phyloP scores from a whole-genome alignment of 2,113 vertebrate species.

The Hiodon alosoides region DNA sequence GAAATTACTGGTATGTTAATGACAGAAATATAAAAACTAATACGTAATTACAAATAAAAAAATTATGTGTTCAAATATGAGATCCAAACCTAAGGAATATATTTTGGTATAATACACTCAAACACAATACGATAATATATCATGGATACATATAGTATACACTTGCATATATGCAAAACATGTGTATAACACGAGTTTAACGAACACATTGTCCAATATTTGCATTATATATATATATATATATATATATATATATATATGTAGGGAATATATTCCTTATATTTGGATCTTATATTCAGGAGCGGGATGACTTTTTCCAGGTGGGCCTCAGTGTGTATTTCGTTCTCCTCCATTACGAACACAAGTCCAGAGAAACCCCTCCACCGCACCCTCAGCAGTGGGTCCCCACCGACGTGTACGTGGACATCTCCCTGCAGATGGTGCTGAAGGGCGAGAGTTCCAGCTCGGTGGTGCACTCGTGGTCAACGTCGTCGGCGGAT shows the following conservation, averaged over 20 bases:
- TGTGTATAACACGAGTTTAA: background rate
- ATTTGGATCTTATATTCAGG: background rate
- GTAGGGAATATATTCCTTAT: no score
- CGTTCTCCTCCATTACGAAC: background rate
- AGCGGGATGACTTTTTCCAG: background rate
- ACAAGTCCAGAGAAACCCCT: background rate
- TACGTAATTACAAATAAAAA: background rate
- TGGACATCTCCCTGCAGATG: conserved; percentile 89
- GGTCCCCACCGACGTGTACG: conserved; percentile 87
- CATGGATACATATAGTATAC: no score
- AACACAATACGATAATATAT: no score
- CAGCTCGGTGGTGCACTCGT: conserved; percentile 91
- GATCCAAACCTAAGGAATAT: no score
- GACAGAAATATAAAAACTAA: background rate
- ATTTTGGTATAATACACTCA: no score
- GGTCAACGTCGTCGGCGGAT: conserved; percentile 91
- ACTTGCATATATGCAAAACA: background rate
- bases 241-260: no score
- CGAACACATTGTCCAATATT: background rate
- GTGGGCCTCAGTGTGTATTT: background rate
- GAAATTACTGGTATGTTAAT: background rate
- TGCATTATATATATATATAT: background rate
- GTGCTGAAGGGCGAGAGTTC: conserved; percentile 96
- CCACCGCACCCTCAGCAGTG: conserved; percentile 69
- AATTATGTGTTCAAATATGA: no score